Evolutionary conservation across 2,888 invertebrate genomes (phyloP).

Genomic region (Callinectes sapidus): DNA sequence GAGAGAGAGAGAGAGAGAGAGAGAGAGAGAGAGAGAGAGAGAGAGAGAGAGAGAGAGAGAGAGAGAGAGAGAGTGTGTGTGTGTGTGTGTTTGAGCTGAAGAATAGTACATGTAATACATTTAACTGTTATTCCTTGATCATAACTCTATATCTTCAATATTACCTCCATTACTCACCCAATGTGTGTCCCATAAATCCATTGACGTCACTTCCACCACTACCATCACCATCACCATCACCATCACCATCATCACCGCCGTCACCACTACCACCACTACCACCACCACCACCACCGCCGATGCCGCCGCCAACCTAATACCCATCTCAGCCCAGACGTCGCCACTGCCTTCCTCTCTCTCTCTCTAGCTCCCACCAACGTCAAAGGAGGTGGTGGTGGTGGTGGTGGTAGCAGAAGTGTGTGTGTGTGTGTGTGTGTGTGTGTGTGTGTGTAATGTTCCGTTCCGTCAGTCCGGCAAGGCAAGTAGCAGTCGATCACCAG

Average conservation of each 20-base stretch:
- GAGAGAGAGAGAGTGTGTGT: not conserved
- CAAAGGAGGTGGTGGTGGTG: not conserved
- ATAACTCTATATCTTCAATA: not conserved
- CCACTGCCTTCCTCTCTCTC: not conserved
- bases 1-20: not conserved
- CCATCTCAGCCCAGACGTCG: constrained; percentile 31
- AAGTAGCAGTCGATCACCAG: constrained; percentile 9
- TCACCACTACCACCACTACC: not conserved
- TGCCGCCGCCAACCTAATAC: constrained; percentile 13
- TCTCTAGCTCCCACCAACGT: not conserved
- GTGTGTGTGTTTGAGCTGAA: not conserved
- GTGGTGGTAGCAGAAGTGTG: not conserved
- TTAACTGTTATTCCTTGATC: not conserved
- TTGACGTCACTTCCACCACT: not conserved
- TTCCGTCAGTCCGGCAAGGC: not conserved
- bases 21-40: not conserved
- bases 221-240: not conserved
- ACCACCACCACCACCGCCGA: not conserved
- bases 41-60: not conserved
- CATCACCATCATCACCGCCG: too few relatives aligned
- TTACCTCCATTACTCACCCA: not conserved
- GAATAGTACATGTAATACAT: not conserved
- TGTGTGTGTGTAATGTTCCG: constrained; percentile 29
- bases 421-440: constrained; percentile 41
- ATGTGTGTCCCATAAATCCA: not conserved